Percentiles rank a stretch among this genome's conserved stretches.
These are phyloP conservation scores for Cydia splendana DNA, from an alignment of 1,140 invertebrate species.

Conservation along the genomic window DNA sequence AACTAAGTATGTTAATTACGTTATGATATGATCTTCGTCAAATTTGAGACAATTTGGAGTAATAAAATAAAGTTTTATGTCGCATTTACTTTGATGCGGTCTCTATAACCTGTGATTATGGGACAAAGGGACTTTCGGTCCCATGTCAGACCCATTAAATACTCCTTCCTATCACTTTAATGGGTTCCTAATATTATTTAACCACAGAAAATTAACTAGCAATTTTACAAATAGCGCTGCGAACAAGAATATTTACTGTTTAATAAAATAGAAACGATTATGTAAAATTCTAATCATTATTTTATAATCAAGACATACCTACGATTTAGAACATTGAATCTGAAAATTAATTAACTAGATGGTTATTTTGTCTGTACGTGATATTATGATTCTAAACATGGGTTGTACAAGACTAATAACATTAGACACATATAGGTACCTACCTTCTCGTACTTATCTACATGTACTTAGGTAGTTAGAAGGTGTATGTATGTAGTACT, in stretches of 20 bases:
- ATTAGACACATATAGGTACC: no score
- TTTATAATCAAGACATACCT: no score
- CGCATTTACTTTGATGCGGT: conserved; percentile 75
- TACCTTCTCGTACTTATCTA: no score
- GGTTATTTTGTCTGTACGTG: no score
- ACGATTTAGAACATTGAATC: no score
- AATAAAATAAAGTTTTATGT: conserved; percentile 77
- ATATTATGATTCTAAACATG: no score
- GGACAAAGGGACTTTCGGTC: conserved; percentile 50
- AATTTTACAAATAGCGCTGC: conserved; percentile 17
- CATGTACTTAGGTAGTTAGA: no score
- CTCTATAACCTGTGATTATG: conserved; percentile 65
- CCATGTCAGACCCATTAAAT: conserved; percentile 39
- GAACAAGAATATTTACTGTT: not conserved
- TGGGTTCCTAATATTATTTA: conserved; percentile 46
- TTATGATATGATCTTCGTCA: conserved; percentile 68
- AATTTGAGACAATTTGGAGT: conserved; percentile 75
- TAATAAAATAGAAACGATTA: not conserved
- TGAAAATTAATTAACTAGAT: no score
- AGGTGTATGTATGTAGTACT: no score
- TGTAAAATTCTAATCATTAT: no score
- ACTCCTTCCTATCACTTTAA: conserved; percentile 40
- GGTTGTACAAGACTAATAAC: no score
- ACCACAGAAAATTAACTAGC: conserved; percentile 8
- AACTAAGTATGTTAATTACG: conserved; percentile 61